These are phyloP conservation scores for Geotria australis DNA, from an alignment of 2,797 vertebrate genomes.

Conservation along the genomic window DNA sequence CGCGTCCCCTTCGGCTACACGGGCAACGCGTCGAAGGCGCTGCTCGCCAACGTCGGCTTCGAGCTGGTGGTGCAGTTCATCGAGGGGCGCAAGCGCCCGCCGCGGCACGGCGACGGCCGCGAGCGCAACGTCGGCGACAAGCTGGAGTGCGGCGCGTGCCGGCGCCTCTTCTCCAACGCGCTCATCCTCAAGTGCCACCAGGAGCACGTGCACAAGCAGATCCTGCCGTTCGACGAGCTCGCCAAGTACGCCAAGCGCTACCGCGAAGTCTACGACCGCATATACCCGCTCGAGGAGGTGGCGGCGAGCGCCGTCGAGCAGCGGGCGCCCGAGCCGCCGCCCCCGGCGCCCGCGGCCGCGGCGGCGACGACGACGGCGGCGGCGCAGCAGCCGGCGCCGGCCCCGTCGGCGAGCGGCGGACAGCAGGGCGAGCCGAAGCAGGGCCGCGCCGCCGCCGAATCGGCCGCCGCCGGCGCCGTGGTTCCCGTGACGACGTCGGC, in stretches of 20 bases:
- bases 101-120: conserved; percentile 2
- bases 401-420: no score
- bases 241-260: conserved; percentile 13
- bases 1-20: conserved; percentile 7
- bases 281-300: conserved; percentile 6
- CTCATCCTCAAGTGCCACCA: conserved; percentile 17
- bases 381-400: no score
- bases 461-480: conserved; percentile 2
- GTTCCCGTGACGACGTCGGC: no score
- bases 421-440: no score
- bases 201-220: conserved; percentile 14
- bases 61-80: conserved; percentile 18
- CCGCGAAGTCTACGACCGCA: conserved; percentile 15
- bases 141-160: conserved; percentile 13
- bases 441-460: neutral
- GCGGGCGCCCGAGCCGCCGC: neutral
- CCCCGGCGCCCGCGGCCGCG: neutral
- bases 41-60: conserved; percentile 17
- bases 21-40: conserved; percentile 11
- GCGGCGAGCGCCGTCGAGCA: neutral
- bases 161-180: conserved; percentile 18
- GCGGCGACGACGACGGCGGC: no score
- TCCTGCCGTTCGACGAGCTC: conserved; percentile 16
- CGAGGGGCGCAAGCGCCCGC: conserved; percentile 10
- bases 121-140: conserved; percentile 6